Conservation (phyloP, 1,140 invertebrate species). For the Drosophila bocki region DNA sequence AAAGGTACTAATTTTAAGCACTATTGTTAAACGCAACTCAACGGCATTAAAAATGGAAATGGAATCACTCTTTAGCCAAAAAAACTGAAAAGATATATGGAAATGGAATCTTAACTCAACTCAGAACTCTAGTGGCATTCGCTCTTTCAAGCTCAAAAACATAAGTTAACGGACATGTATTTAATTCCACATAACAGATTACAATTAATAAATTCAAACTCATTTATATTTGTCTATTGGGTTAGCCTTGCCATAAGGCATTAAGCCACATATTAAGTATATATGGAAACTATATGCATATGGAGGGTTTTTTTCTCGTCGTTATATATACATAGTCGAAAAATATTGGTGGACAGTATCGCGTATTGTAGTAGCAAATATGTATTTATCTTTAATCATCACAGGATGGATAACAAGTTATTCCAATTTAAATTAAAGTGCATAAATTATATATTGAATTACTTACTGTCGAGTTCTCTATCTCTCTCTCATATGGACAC, state of each 20-base stretch:
- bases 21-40: constrained; percentile 70
- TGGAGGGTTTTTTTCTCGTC: constrained; percentile 73
- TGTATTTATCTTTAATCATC: constrained; percentile 72
- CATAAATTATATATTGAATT: constrained; percentile 76
- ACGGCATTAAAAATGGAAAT: constrained; percentile 32
- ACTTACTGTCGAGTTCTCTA: constrained; percentile 63
- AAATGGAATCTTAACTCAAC: constrained; percentile 46
- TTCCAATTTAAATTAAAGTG: constrained; percentile 73
- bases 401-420: constrained; percentile 52
- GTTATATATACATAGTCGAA: constrained; percentile 73
- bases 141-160: constrained; percentile 64
- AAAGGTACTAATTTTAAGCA: constrained; percentile 78
- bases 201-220: constrained; percentile 46
- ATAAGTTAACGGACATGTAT: constrained; percentile 60
- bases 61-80: constrained; percentile 35
- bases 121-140: constrained; percentile 56
- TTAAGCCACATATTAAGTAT: constrained; percentile 56
- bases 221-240: constrained; percentile 68
- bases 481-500: constrained; percentile 61
- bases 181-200: constrained; percentile 59
- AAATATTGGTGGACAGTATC: constrained; percentile 77
- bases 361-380: constrained; percentile 77
- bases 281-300: constrained; percentile 41
- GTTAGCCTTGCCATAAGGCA: constrained; percentile 63
- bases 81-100: constrained; percentile 33